Evolutionary conservation across 2,797 vertebrate species (phyloP), one percentile per base, ranked within the genome.

Genomic region (Oryzias dopingdopingensis): DNA sequence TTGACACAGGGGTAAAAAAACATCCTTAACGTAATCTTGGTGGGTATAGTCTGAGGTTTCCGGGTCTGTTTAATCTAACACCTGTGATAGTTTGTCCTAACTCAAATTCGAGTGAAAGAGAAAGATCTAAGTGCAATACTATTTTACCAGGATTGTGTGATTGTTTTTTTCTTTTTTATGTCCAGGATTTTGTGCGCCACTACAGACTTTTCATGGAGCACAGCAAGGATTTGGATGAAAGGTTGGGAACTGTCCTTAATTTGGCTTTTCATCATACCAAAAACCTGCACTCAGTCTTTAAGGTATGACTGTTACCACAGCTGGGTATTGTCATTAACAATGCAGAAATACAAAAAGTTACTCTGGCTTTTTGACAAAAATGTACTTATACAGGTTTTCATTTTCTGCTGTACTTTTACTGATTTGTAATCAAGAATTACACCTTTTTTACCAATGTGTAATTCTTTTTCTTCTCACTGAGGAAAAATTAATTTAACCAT

Each of bases 181-280:
- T 81, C 26, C 70, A 94, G 91, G 88, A 89, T 65, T 93, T 94
- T 91, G 86, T 91, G 50, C 55, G 23, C 52, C 90, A 88, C 79
- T 90, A 89, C 66, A 67, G 79, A 43, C 76, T 59, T 68, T 93
- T 92, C 63, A 86, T 91, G 82, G 90, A 91, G 59, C 90, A 93
- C 81, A 92, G 90, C 80, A 91, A 76, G 81, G 90, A 93, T 76
- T 93, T 93, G 74, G 92, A 94, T 85, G 91, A 91, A 73, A 89
- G 92, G 17, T 81, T 94, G 65, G 91, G 88, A 69, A 92, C 91
- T 16, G 86, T 94, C 72, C 88, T 94, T 78, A 94, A 94, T 79
- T 75, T 92, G 73, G 86, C 89, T 59, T 95, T 95, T 86, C 87
- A 92, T 56, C 86, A 93, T 69, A 92, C 91, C 52, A 91, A 87